Evolutionary conservation across 2,797 vertebrate genomes (phyloP), one percentile per base, ranked within the genome.

Genomic region (Rhynchonycteris naso): DNA sequence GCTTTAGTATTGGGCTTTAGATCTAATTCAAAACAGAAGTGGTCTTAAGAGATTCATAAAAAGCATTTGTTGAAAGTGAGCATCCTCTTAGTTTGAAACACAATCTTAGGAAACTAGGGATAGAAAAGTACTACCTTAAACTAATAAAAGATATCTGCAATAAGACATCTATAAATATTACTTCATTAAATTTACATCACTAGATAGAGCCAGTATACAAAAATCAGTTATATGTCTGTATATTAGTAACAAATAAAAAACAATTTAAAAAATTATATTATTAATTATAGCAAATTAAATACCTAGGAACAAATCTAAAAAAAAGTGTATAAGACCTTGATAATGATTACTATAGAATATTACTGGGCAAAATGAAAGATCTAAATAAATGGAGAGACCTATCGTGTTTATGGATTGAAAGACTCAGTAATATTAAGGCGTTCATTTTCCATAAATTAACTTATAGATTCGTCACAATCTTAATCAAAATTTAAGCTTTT

Each of bases 91-190:
- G 15, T 89, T 96, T 94, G 47, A 78, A 74, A 89, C 43, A 82
- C 87, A 91, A 76, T 58, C 61, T 91, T 58, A 75, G 28, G 38
- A 87, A 93, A 54, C 43, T 66, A 80, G 66, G 43, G 80, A 80
- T 7, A 35, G 16, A 47, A 82, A 12, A 7, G 9, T 72, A 38
- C n/a, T 65, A 38, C 38, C 38, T 54, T 85, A 61, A 87, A 69
- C 7, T 61, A 90, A 50, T 65, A 90, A 43, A 92, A 5, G 30
- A 61, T 78, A 88, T 10, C 8, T 92, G 68, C 8, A 78, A 74
- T 61, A 87, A 69, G 2, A 6, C 47, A 81, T 58, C n/a, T n/a
- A 54, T 13, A 59, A 89, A 74, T 75, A 96, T 10, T 66, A 43
- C 28, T 58, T 92, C 33, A 69, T 43, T 72, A 26, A 92, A 58